A percentile compares a stretch with the other conserved stretches of the same genome.
These are phyloP conservation scores for Sesia apiformis DNA, from an alignment of 2,888 invertebrate genomes.

Conservation along the genomic window DNA sequence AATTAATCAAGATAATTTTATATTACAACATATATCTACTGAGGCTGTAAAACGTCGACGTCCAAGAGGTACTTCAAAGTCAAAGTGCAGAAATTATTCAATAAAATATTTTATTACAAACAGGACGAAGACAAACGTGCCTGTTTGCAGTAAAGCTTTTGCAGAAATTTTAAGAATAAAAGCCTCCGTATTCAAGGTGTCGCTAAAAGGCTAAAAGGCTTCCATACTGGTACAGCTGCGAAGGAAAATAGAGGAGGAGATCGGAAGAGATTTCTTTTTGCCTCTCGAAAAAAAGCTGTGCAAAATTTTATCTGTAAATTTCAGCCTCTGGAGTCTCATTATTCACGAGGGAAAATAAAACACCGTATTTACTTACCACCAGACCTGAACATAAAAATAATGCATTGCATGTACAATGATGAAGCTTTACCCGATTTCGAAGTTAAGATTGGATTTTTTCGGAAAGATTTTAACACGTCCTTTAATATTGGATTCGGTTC, in stretches of 20 bases:
- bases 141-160: slow-evolving; percentile 1
- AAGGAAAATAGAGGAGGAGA: slow-evolving; percentile 8
- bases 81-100: background rate
- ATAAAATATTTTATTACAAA: background rate
- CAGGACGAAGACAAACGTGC: background rate
- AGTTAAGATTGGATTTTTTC: slow-evolving; percentile 5
- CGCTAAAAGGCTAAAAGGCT: slow-evolving; percentile 4
- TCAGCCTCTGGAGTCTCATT: slow-evolving; percentile 2
- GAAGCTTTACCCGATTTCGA: slow-evolving; percentile 1
- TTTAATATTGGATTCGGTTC: slow-evolving; percentile 8
- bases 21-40: background rate
- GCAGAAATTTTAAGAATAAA: background rate
- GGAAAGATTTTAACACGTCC: slow-evolving; percentile 5
- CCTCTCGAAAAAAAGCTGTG: slow-evolving; percentile 4
- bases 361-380: slow-evolving; percentile 5
- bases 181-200: slow-evolving; percentile 5
- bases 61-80: slow-evolving; percentile 1
- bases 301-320: slow-evolving; percentile 5
- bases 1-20: slow-evolving; percentile 2
- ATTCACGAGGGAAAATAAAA: slow-evolving; percentile 3
- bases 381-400: slow-evolving; percentile 5
- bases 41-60: slow-evolving; percentile 1
- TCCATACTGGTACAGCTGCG: slow-evolving; percentile 5
- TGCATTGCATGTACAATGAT: slow-evolving; percentile 5
- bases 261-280: slow-evolving; percentile 5